Evolutionary conservation across 2,113 vertebrate genomes (phyloP), one percentile per base, ranked within the genome.

Genomic region (Amphiprion percula): DNA sequence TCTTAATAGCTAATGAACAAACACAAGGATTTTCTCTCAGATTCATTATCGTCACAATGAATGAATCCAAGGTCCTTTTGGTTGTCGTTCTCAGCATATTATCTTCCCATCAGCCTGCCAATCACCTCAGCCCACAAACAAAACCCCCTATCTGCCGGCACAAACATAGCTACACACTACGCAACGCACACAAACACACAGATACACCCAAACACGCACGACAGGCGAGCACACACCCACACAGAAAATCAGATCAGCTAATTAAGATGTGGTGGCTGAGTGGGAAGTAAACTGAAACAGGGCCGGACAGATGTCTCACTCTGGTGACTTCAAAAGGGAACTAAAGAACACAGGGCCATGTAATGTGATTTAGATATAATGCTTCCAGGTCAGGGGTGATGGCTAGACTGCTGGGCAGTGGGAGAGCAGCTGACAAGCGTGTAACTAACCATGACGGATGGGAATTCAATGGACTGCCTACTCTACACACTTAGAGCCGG

Each of bases 401-500:
- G 76, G 88, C 87, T 86, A 79, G 78, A 88, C 91, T 16, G 90
- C 94, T 89, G 93, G 93, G 89, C 92, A 92, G 91, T 76, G 86
- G 86, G 72, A 91, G 91, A 94, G 87, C 91, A 93, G 91, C 92
- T 94, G 94, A 95, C 93, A 95, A 79, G 90, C 92, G 90, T 92
- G 91, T 94, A 94, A 94, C 93, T 93, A 95, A 95, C 91, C 93
- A 93, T 94, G 94, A 95, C 92, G 90, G 93, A 94, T 94, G 92
- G 84, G 84, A 90, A 94, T 94, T 93, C 91, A 94, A 94, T 93
- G 91, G 93, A 94, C 88, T 93, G 90, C 82, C 86, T 88, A 85
- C 90, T 90, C 87, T 39, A 74, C 85, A 88, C 86, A 86, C 85
- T 88, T 65, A 24, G 64, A 85, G 80, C 71, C 33, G 23, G 87